Evolutionary conservation across 2,113 vertebrate genomes (phyloP).

Genomic region (Scytalopus superciliaris): DNA sequence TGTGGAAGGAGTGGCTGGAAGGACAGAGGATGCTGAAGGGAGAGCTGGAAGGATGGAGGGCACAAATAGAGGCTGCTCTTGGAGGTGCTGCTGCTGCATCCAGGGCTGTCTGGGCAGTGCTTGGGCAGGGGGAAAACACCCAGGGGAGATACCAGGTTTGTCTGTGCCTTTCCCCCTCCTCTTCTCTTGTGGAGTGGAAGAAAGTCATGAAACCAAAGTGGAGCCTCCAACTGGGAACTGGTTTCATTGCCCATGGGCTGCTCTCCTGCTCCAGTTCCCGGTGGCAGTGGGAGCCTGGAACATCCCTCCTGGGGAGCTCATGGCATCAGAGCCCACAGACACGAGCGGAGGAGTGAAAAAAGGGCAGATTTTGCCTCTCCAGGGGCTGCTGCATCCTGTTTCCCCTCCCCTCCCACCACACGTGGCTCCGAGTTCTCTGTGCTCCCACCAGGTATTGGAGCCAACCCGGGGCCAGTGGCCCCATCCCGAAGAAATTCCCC

Average conservation of each 20-base stretch:
- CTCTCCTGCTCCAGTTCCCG: not conserved
- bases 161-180: not conserved
- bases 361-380: not conserved
- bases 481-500: not conserved
- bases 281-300: not conserved
- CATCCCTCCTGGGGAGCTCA: not conserved
- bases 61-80: not conserved
- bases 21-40: not conserved
- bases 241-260: accelerated
- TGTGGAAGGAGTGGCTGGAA: not conserved
- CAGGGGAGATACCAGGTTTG: not conserved
- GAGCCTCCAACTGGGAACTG: not conserved
- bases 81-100: not conserved
- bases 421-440: not conserved
- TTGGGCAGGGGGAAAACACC: not conserved
- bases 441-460: not conserved
- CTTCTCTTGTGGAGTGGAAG: accelerated
- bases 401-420: not conserved
- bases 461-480: not conserved
- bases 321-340: not conserved
- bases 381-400: not conserved
- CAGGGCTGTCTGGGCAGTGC: not conserved
- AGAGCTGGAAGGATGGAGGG: not conserved
- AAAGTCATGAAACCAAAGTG: not conserved
- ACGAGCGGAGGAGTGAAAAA: accelerated